These are phyloP conservation scores for Tolypeutes matacus DNA, from an alignment of 2,797 vertebrate species.

Conservation along the genomic window DNA sequence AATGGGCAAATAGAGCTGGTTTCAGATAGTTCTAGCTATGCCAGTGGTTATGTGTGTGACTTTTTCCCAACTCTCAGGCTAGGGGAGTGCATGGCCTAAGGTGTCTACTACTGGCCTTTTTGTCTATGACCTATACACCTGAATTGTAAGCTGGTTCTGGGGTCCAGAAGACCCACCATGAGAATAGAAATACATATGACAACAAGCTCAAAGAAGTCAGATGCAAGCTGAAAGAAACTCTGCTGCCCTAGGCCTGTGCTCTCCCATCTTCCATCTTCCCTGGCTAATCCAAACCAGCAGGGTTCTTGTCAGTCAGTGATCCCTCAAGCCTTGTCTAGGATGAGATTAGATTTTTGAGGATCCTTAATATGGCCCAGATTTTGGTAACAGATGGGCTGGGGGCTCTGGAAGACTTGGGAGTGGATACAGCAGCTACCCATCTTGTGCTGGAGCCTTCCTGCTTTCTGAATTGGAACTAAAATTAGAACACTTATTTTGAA, in stretches of 20 bases:
- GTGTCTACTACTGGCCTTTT: neutral
- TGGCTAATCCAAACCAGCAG: neutral
- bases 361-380: neutral
- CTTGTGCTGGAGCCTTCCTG: neutral
- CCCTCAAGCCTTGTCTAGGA: neutral
- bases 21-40: neutral
- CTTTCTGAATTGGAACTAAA: conserved; percentile 38
- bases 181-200: neutral
- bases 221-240: neutral
- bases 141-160: neutral
- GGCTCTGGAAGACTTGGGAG: neutral
- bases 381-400: neutral
- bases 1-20: neutral
- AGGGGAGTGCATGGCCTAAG: neutral
- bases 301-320: conserved; percentile 40
- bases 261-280: neutral
- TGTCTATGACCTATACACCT: neutral
- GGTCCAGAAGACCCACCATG: neutral
- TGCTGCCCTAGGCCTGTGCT: too few species aligned
- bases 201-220: conserved; percentile 6
- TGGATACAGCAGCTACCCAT: neutral
- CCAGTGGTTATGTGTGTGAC: neutral
- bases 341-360: neutral
- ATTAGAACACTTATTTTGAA: neutral
- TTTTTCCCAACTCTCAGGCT: neutral